Percentiles rank a stretch among this genome's conserved stretches.
Evolutionary conservation across 35 echinoderm and acorn worm species (phyloP).

Genomic region (Apostichopus parvimensis): DNA sequence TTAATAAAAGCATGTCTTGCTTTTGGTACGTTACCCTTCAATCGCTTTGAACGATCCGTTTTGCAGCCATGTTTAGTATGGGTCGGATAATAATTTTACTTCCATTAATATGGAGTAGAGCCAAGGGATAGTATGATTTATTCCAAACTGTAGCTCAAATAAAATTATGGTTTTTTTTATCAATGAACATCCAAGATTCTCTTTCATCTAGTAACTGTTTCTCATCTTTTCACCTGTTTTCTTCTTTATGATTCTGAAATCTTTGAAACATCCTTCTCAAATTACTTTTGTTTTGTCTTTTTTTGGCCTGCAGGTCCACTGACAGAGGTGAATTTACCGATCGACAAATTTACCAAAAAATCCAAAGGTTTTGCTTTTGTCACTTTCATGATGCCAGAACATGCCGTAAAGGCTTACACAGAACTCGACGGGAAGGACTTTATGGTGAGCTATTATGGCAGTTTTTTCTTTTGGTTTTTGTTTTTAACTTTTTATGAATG

Average conservation of each 20-base stretch:
- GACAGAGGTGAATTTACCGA: constrained; percentile 89
- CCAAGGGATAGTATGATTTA: too few relatives aligned
- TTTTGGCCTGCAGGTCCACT: constrained; percentile 64
- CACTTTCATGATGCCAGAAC: constrained; percentile 98
- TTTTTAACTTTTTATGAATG: background rate
- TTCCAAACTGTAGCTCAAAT: too few relatives aligned
- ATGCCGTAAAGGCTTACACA: constrained; percentile 92
- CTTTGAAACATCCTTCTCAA: background rate
- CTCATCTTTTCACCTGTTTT: too few relatives aligned
- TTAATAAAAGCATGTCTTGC: too few relatives aligned
- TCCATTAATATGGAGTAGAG: too few relatives aligned
- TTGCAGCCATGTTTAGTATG: too few relatives aligned
- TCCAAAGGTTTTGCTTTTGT: constrained; percentile 97
- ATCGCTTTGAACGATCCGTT: too few relatives aligned
- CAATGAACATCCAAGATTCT: too few relatives aligned
- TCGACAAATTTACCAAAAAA: constrained; percentile 90
- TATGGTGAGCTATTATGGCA: constrained; percentile 52
- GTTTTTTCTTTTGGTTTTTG: background rate
- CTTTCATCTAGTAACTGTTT: too few relatives aligned
- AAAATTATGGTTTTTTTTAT: background rate
- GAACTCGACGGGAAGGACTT: constrained; percentile 90
- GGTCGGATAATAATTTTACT: too few relatives aligned
- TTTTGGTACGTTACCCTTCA: too few relatives aligned
- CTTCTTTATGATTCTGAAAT: too few relatives aligned
- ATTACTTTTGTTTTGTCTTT: background rate